Evolutionary conservation across 2,888 invertebrate genomes (phyloP).

Genomic region (Machimus atricapillus): DNA sequence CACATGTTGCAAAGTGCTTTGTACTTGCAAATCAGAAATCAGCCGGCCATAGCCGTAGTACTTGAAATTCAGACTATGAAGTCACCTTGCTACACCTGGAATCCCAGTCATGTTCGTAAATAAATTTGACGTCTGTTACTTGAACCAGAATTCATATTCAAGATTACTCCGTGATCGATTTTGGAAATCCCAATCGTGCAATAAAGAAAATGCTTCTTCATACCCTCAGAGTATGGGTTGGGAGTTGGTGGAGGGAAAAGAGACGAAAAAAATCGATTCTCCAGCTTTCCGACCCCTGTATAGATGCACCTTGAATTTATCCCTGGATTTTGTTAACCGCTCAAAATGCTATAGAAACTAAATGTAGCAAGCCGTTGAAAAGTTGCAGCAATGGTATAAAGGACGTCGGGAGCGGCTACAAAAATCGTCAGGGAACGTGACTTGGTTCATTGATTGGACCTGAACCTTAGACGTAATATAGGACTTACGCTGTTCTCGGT

Average conservation of each 20-base stretch:
- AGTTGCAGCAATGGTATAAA: not conserved
- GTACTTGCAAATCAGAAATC: conserved; percentile 3
- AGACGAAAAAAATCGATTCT: conserved; percentile 12
- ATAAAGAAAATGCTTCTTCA: conserved; percentile 20
- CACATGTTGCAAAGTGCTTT: conserved; percentile 1
- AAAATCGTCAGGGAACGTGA: conserved; percentile 42
- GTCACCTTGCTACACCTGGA: conserved; percentile 28
- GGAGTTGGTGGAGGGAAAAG: not conserved
- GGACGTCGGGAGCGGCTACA: not conserved
- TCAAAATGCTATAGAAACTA: conserved; percentile 28
- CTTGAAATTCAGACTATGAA: conserved; percentile 25
- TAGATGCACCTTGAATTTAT: conserved; percentile 19
- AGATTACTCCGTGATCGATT: conserved; percentile 19
- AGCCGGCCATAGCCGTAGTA: not conserved
- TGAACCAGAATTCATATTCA: conserved; percentile 21
- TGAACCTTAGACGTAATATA: conserved; percentile 33
- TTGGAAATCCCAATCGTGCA: conserved; percentile 12
- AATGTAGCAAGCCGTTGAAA: conserved; percentile 32
- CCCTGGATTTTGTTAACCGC: conserved; percentile 28
- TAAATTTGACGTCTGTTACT: conserved; percentile 13
- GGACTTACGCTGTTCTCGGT: conserved; percentile 3
- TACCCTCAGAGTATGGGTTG: not conserved
- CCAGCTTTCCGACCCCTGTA: not conserved
- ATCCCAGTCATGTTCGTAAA: not conserved
- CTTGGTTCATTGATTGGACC: conserved; percentile 44